Conservation (phyloP, 2,888 invertebrate species). For the Scelioninae gen. 2 region DNA sequence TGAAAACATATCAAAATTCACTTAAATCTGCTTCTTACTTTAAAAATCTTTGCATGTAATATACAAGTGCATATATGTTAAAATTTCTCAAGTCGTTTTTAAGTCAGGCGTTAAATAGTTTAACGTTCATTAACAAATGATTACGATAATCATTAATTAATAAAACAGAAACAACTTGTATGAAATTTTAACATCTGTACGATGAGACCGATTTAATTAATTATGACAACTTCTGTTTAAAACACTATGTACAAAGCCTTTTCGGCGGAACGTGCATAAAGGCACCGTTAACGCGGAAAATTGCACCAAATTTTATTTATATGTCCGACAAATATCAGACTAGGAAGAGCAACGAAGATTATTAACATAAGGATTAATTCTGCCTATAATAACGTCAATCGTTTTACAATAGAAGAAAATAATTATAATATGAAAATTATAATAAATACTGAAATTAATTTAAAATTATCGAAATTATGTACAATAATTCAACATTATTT, state of each 20-base stretch:
- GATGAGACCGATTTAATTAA: constrained; percentile 49
- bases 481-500: too few relatives aligned
- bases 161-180: constrained; percentile 26
- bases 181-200: constrained; percentile 35
- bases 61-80: constrained; percentile 39
- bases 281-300: constrained; percentile 53
- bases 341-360: constrained; percentile 34
- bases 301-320: constrained; percentile 50
- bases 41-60: constrained; percentile 35
- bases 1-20: constrained; percentile 54
- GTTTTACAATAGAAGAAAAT: constrained; percentile 5
- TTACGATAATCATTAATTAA: too few relatives aligned
- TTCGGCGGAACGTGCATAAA: constrained; percentile 56
- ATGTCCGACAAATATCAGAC: constrained; percentile 13
- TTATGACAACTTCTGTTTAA: constrained; percentile 49
- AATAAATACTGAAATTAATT: not conserved
- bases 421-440: not conserved
- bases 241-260: constrained; percentile 57
- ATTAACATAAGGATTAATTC: constrained; percentile 20
- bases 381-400: constrained; percentile 2
- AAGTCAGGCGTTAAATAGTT: not conserved
- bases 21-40: constrained; percentile 35
- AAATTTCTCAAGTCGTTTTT: constrained; percentile 38
- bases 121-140: not conserved
- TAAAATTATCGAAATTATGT: constrained; percentile 1